Conservation (phyloP, 2,888 invertebrate species). For the Pasiphila rectangulata region DNA sequence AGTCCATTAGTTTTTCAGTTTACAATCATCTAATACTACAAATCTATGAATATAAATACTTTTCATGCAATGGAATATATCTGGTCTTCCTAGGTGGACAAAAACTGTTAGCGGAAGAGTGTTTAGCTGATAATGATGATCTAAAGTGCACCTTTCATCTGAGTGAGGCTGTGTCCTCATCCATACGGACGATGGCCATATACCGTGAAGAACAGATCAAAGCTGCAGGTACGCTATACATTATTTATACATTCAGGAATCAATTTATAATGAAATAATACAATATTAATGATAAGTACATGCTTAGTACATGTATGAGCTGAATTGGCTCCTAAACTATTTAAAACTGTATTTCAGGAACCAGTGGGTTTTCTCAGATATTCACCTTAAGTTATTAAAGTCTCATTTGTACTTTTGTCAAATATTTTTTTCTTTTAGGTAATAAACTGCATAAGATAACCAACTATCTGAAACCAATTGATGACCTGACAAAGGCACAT, state of each 20-base stretch:
- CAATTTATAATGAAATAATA: neutral
- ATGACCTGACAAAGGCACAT: slow-evolving; percentile 47
- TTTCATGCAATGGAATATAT: too few relatives aligned
- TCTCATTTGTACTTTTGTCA: too few relatives aligned
- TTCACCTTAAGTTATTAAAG: too few relatives aligned
- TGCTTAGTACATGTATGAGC: too few relatives aligned
- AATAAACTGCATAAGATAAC: slow-evolving; percentile 55
- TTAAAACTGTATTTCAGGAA: too few relatives aligned
- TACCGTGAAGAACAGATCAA: slow-evolving; percentile 70
- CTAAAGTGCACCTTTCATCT: slow-evolving; percentile 63
- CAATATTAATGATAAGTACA: neutral
- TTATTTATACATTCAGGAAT: neutral
- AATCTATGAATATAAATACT: too few relatives aligned
- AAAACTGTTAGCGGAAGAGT: slow-evolving; percentile 66
- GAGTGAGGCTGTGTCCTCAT: slow-evolving; percentile 67
- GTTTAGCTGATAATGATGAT: slow-evolving; percentile 53
- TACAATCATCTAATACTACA: too few relatives aligned
- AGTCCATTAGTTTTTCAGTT: too few relatives aligned
- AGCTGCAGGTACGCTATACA: slow-evolving; percentile 42
- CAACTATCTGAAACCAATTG: slow-evolving; percentile 53
- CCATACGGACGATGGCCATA: slow-evolving; percentile 64
- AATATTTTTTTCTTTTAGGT: too few relatives aligned
- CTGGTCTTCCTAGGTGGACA: slow-evolving; percentile 50
- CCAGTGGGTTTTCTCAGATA: too few relatives aligned
- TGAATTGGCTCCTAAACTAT: too few relatives aligned